These are phyloP conservation scores for Ellobium chinense DNA, from an alignment of 2,888 invertebrate genomes.

Conservation along the genomic window DNA sequence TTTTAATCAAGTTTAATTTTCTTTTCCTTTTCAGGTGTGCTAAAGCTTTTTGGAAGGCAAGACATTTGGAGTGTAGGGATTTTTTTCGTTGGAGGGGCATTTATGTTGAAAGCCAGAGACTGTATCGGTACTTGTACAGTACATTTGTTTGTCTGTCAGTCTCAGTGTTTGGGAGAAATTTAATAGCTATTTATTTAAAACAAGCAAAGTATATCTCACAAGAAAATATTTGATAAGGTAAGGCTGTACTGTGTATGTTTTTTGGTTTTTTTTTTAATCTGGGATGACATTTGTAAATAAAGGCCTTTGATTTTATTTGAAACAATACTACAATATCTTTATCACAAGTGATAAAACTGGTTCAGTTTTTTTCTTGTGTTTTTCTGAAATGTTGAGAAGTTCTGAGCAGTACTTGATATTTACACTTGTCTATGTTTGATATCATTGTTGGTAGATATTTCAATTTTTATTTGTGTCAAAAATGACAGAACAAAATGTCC, in stretches of 20 bases:
- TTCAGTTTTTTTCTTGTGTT: too few species aligned
- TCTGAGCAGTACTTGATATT: too few species aligned
- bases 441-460: neutral
- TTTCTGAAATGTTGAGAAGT: too few species aligned
- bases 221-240: neutral
- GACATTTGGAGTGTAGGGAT: constrained; percentile 10
- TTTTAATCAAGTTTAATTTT: neutral
- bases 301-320: too few species aligned
- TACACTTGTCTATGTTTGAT: neutral
- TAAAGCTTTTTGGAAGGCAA: constrained; percentile 14
- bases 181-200: neutral
- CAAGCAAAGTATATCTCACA: neutral
- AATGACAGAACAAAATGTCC: constrained; percentile 5
- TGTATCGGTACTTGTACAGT: neutral
- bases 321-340: too few species aligned
- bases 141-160: neutral
- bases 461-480: neutral
- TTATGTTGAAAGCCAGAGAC: constrained; percentile 16
- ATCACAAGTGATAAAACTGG: too few species aligned
- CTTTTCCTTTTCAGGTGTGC: constrained; percentile 32
- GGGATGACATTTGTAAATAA: too few species aligned
- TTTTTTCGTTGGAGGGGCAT: constrained; percentile 31
- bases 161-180: neutral
- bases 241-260: neutral
- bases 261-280: too few species aligned